Base-by-base conservation (phyloP, 1,140 invertebrate species). In the Dinoponera quadriceps region DNA sequence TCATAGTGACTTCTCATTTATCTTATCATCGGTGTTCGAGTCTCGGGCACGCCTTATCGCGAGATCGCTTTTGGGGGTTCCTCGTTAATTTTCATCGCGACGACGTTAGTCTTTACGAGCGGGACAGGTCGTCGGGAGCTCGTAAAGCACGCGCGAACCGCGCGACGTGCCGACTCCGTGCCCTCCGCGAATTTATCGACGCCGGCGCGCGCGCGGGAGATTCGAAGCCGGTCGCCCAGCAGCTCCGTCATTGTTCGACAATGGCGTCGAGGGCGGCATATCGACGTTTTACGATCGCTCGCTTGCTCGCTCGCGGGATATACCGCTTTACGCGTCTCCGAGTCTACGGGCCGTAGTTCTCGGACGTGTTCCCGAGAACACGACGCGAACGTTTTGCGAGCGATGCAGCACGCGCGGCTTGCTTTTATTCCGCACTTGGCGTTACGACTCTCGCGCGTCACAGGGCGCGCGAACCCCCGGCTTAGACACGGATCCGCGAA, bases 401-500 rank as follows among this genome's bases (percentile, higher is more conserved):
- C 85, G 48, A 57, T n/a, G n/a, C 73, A 66, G 66, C 51, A 77
- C 60, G 20, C 60, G 60, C 68, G 59, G 51, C 29, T 73, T 59
- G 57, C 66, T 44, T 63, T 59, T 68, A 85, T 63, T 82, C 27
- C 49, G 54, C 14, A 48, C 25, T 69, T 83, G 25, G 20, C 55
- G 57, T 86, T 82, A 85, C 60, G 75, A 71, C 71, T 78, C 55
- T 71, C 14, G 16, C 14, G 16, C 65, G 57, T 82, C 63, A 57
- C 82, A 74, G 44, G n/a, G 54, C 60, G 33, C 48, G 22, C 51
- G n/a, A 73, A 84, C 60, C 75, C n/a, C 62, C 20, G 27, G 62
- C 11, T 57, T 63, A 22, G 20, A 54, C 73, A 38, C 20, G 60
- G 29, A 65, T 77, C 16, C 48, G 9, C 20, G 48, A 77, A 65